Base-by-base conservation (phyloP, 2,888 invertebrate species). In the Lepidocyrtoides sp. region DNA sequence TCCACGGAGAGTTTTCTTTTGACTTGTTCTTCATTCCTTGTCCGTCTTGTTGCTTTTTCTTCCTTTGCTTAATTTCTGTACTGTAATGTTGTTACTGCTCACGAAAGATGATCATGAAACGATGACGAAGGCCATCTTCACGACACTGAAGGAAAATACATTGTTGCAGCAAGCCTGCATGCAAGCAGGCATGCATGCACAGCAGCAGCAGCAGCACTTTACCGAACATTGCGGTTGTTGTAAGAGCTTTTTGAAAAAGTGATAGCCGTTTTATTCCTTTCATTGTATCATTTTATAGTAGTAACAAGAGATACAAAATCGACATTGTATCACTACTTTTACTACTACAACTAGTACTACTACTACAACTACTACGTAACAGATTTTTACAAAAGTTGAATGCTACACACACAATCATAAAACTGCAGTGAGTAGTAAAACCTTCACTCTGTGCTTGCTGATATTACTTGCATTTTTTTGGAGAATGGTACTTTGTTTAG, bases 41-140 rank as follows among this genome's bases (percentile, higher is more conserved):
- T 51, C n/a, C 51, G 51, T 7, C 20, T 57, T 23, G 54, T 1
- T 26, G 7, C 57, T 66, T 7, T 36, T 36, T 60, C 20, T 26
- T 60, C 26, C 4, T 72, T 72, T 41, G 44, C 72, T 72, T 8
- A 41, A 23, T 72, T 72, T 72, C 44, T 44, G 14, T 72, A 48
- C 4, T 2, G 8, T 17, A 14, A n/a, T 29, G 29, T 29, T 63
- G 23, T 57, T n/a, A 7, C 2, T 5, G 2, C 2, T 48, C 51
- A 69, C 36, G 26, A 54, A 54, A 32, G 84, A 84, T 86, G 75
- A 87, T 87, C 87, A 87, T 87, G 87, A 87, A 87, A 44, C 51
- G 32, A 72, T 72, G 60, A 88, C 79, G 79, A 88, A 88, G 87
- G 87, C 77, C 63, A 77, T 26, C 69, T 20, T 85, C 26, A 57